phyloP scores from a whole-genome alignment of 1,140 invertebrate species.

The Drosophila rhopaloa region DNA sequence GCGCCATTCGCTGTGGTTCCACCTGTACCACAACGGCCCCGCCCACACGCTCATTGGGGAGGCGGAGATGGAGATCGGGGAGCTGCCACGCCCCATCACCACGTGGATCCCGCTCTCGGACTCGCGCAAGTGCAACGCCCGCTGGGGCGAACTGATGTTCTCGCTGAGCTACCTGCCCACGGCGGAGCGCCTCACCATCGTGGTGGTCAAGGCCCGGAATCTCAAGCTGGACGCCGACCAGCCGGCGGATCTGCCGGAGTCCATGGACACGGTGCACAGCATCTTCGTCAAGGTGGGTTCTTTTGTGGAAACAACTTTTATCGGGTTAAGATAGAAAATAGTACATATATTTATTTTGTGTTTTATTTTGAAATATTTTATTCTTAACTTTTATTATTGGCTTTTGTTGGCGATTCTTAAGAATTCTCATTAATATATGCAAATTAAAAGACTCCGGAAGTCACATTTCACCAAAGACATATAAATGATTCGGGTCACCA shows the following conservation, averaged over 20 bases:
- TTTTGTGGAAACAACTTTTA: no score
- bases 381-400: no score
- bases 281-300: slow-evolving; percentile 75
- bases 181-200: slow-evolving; percentile 92
- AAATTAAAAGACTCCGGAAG: no score
- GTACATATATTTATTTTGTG: no score
- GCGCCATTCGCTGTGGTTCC: slow-evolving; percentile 83
- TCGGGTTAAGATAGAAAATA: no score
- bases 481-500: not conserved
- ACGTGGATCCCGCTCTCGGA: slow-evolving; percentile 86
- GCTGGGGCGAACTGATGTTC: slow-evolving; percentile 92
- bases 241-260: slow-evolving; percentile 86
- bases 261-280: slow-evolving; percentile 50
- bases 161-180: slow-evolving; percentile 92
- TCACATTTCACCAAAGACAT: no score
- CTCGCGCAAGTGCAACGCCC: slow-evolving; percentile 86
- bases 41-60: slow-evolving; percentile 84
- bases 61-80: slow-evolving; percentile 86
- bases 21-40: slow-evolving; percentile 82
- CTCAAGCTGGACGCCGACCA: slow-evolving; percentile 86
- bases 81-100: slow-evolving; percentile 85
- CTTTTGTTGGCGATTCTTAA: no score
- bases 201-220: slow-evolving; percentile 92
- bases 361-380: no score
- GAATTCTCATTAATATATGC: no score